Percentiles rank a stretch among this genome's conserved stretches.
phyloP scores from a whole-genome alignment of 2,797 vertebrate genomes.

The Atherinosoma microstoma region DNA sequence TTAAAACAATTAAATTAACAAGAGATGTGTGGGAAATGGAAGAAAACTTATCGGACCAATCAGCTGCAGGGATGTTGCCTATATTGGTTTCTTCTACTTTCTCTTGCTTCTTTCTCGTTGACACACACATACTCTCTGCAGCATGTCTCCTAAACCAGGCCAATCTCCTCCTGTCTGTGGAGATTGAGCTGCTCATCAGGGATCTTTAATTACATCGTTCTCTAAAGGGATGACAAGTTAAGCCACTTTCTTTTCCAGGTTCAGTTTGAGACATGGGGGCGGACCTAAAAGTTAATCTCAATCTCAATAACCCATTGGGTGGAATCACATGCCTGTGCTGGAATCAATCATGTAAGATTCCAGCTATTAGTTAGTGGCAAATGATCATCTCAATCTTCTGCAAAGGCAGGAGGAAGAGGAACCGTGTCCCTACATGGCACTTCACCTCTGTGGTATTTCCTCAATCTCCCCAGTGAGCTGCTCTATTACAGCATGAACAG shows the following conservation, averaged over 20 bases:
- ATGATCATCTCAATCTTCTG: conserved; percentile 21
- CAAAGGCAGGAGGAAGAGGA: conserved; percentile 21
- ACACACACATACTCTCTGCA: conserved; percentile 25
- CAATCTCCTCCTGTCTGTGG: conserved; percentile 72
- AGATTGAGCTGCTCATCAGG: conserved; percentile 78
- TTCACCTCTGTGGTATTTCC: conserved; percentile 34
- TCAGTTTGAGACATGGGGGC: conserved; percentile 51
- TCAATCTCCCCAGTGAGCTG: conserved; percentile 37
- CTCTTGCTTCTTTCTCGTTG: neutral
- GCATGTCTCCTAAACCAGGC: conserved; percentile 63
- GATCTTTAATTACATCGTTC: conserved; percentile 78
- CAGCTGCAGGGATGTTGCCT: conserved; percentile 33
- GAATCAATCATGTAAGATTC: conserved; percentile 65
- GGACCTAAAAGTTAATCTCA: conserved; percentile 55
- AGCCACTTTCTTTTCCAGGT: conserved; percentile 67
- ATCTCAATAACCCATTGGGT: conserved; percentile 73
- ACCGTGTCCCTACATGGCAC: conserved; percentile 25
- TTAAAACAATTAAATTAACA: conserved; percentile 11
- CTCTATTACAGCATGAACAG: conserved; percentile 68
- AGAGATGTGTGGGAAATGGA: conserved; percentile 27
- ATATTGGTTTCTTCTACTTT: conserved; percentile 28
- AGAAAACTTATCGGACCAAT: conserved; percentile 52
- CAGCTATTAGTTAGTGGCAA: conserved; percentile 38
- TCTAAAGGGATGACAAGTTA: conserved; percentile 79
- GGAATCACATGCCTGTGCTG: conserved; percentile 53